Base-by-base conservation (phyloP, 2,888 invertebrate genomes). In the Macropis europaea region DNA sequence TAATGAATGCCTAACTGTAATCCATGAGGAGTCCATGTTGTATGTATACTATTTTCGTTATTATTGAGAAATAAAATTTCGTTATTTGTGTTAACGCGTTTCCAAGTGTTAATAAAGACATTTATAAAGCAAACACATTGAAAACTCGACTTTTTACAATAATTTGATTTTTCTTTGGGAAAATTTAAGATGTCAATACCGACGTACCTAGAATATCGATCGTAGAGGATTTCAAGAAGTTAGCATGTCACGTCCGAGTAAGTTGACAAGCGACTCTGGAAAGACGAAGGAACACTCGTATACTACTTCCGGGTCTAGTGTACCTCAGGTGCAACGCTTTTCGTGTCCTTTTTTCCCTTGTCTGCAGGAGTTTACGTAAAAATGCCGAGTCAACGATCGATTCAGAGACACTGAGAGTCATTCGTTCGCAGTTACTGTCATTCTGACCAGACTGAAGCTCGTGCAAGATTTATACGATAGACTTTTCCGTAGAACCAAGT, bases 211-310 rank as follows among this genome's bases (percentile, higher is more conserved):
- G 38, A 42, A 45, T 64, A 73, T 76, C 66, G 73, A 70, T 70
- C 71, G 64, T 19, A 30, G 17, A n/a, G 40, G 43, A 57, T 63
- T 75, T 75, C 72, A 59, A 75, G 72, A 61, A 63, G 56, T 68
- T 75, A 56, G 68, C 72, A 63, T 73, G 72, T 64, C 73, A 73
- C 57, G 48, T 68, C 60, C 59, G 75, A 56, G 63, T 61, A 57
- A 48, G 52, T 61, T 56, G 60, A 50, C 47, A 76, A 74, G 30
- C 57, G 70, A 61, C 64, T 54, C 30, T 47, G 36, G 60, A 34
- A 52, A 63, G 69, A 63, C 17, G 60, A 48, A 69, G 38, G 67
- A 62, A 59, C 34, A 45, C 45, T 24, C 7, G 40, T 57, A 43
- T 26, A 57, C 28, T 47, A 38, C 40, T 43, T 15, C 52, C 42